A percentile compares a stretch with the other conserved stretches of the same genome.
Conservation (phyloP, 2,113 vertebrate genomes). For the Oostethus manadensis region DNA sequence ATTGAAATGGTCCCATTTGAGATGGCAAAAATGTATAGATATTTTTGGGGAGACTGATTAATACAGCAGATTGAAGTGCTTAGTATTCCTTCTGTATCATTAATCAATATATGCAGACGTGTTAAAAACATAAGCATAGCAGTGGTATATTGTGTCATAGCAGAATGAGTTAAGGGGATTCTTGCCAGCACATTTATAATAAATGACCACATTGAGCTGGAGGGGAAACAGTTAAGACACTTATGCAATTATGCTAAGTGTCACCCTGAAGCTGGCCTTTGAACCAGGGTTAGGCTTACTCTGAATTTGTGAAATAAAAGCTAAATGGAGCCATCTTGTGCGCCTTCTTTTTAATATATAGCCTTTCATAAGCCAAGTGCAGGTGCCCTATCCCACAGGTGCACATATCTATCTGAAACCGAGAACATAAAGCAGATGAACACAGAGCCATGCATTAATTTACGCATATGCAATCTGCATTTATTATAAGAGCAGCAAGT, state of each 20-base stretch:
- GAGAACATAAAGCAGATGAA: conserved; percentile 67
- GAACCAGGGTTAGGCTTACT: conserved; percentile 72
- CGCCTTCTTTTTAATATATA: conserved; percentile 70
- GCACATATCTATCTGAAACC: conserved; percentile 65
- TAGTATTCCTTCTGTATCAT: conserved; percentile 66
- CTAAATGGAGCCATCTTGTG: conserved; percentile 71
- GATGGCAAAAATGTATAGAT: conserved; percentile 68
- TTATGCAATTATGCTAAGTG: conserved; percentile 81
- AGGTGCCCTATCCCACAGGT: conserved; percentile 65
- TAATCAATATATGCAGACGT: conserved; percentile 71
- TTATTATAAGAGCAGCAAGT: conserved; percentile 54
- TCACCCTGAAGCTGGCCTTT: conserved; percentile 71
- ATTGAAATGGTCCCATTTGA: conserved; percentile 62
- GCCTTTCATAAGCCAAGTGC: conserved; percentile 74
- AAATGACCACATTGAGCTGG: conserved; percentile 68
- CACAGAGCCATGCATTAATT: conserved; percentile 51
- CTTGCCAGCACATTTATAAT: conserved; percentile 64
- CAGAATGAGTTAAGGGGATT: conserved; percentile 66
- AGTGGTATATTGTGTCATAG: conserved; percentile 64
- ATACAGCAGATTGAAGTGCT: conserved; percentile 65
- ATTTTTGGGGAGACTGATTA: conserved; percentile 61
- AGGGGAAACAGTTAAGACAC: conserved; percentile 74
- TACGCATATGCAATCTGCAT: conserved; percentile 66
- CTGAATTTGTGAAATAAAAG: conserved; percentile 77
- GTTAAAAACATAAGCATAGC: conserved; percentile 71